Evolutionary conservation across 2,888 invertebrate species (phyloP).

Genomic region (Stratiomys singularior): DNA sequence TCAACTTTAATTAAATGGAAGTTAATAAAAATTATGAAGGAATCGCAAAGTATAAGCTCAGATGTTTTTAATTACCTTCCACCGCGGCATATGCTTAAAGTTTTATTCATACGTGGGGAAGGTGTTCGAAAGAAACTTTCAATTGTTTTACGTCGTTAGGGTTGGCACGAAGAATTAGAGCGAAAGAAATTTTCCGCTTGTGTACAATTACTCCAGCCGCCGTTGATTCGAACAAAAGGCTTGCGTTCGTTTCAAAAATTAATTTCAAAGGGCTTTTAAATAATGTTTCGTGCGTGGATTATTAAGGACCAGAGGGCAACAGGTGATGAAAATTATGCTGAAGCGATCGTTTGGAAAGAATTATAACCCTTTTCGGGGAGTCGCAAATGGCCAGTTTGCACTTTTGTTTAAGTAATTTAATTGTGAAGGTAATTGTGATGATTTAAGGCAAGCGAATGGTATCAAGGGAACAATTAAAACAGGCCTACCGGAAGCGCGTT

Average conservation of each 20-base stretch:
- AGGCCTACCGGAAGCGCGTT: too few species aligned
- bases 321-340: slow-evolving; percentile 11
- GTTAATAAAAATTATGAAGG: slow-evolving; percentile 39
- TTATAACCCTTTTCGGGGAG: too few species aligned
- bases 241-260: not conserved
- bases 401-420: too few species aligned
- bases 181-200: not conserved
- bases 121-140: not conserved
- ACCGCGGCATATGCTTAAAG: slow-evolving; percentile 16
- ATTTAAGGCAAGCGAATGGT: too few species aligned
- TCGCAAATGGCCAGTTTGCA: too few species aligned
- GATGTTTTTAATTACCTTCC: slow-evolving; percentile 40
- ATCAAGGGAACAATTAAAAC: too few species aligned
- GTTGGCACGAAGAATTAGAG: not conserved
- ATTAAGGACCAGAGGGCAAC: not conserved
- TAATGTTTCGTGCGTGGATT: not conserved
- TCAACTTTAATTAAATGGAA: slow-evolving; percentile 38
- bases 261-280: slow-evolving; percentile 3
- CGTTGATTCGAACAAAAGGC: too few species aligned
- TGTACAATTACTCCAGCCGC: too few species aligned
- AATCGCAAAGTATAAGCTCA: slow-evolving; percentile 25
- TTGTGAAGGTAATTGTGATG: too few species aligned
- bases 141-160: not conserved
- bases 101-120: not conserved
- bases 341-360: not conserved